phyloP scores from a whole-genome alignment of 2,888 invertebrate species.

The Bembecia ichneumoniformis region DNA sequence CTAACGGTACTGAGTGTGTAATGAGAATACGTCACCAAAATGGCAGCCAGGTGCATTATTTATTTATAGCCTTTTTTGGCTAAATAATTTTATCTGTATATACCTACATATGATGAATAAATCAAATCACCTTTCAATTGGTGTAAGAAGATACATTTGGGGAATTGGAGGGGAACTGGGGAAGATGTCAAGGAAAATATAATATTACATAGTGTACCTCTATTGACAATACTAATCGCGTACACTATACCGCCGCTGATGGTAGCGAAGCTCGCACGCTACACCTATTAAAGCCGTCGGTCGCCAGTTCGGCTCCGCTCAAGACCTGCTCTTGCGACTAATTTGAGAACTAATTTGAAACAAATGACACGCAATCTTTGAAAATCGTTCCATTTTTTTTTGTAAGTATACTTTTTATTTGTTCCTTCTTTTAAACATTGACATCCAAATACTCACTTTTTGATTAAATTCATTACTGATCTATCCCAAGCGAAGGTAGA shows the following conservation, averaged over 20 bases:
- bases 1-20: no score
- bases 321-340: constrained; percentile 38
- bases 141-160: no score
- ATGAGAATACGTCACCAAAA: no score
- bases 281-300: constrained; percentile 36
- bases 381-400: neutral
- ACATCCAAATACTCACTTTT: no score
- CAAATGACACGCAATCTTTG: constrained; percentile 44
- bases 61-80: no score
- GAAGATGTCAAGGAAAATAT: neutral
- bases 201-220: neutral
- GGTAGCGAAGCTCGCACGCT: constrained; percentile 36
- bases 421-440: neutral
- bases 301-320: constrained; percentile 36
- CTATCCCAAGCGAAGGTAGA: no score
- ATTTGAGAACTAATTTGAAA: constrained; percentile 51
- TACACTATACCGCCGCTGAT: constrained; percentile 18
- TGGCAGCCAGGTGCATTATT: no score
- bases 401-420: neutral
- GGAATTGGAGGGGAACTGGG: no score
- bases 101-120: no score
- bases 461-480: no score
- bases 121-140: no score
- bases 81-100: no score
- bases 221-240: neutral